Evolutionary conservation across 35 echinoderm and acorn worm genomes (phyloP).

Genomic region (Apostichopus parvimensis): DNA sequence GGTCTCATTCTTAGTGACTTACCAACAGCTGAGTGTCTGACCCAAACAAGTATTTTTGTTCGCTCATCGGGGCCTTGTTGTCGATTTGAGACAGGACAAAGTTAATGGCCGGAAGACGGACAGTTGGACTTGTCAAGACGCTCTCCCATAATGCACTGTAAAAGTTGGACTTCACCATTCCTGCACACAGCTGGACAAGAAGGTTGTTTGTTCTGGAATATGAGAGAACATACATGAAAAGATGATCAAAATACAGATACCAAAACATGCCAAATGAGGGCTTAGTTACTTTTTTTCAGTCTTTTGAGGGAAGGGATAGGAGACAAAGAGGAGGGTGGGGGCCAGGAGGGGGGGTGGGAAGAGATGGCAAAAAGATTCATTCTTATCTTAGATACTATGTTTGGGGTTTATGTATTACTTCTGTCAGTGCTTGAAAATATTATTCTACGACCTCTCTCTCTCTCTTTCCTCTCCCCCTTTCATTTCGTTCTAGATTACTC

Average conservation of each 20-base stretch:
- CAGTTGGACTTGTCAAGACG: slow-evolving; percentile 80
- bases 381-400: too few relatives aligned
- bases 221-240: background rate
- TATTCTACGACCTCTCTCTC: too few relatives aligned
- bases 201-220: slow-evolving; percentile 73
- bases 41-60: slow-evolving; percentile 81
- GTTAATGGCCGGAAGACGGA: slow-evolving; percentile 84
- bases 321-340: too few relatives aligned
- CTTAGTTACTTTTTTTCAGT: too few relatives aligned
- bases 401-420: too few relatives aligned
- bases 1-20: background rate
- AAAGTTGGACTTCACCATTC: slow-evolving; percentile 91
- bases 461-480: too few relatives aligned
- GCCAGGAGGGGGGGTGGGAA: too few relatives aligned
- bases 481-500: too few relatives aligned
- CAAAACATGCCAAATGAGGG: background rate
- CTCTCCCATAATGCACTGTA: slow-evolving; percentile 97
- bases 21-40: slow-evolving; percentile 70
- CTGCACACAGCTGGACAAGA: slow-evolving; percentile 91
- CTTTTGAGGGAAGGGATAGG: too few relatives aligned
- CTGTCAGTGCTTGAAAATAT: too few relatives aligned
- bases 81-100: slow-evolving; percentile 90
- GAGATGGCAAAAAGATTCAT: too few relatives aligned
- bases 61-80: slow-evolving; percentile 72
- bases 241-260: background rate